Evolutionary conservation across 2,113 vertebrate species (phyloP).

Genomic region (Apteryx mantelli): DNA sequence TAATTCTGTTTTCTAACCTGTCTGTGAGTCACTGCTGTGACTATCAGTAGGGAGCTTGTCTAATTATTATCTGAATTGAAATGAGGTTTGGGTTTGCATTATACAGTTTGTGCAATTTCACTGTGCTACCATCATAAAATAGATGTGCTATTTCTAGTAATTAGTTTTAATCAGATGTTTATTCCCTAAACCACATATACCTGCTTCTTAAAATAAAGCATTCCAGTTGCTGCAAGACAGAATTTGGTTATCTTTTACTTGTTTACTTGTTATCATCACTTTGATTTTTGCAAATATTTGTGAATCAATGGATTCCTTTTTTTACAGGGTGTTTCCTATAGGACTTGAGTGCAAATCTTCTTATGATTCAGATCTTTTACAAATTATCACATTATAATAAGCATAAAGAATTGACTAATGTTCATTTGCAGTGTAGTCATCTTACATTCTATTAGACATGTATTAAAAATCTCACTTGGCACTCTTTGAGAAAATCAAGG

Average conservation of each 20-base stretch:
- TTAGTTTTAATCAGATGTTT: slow-evolving; percentile 6
- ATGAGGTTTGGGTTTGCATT: background rate
- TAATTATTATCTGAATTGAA: slow-evolving; percentile 30
- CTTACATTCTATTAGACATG: background rate
- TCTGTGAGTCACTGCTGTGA: background rate
- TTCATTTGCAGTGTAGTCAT: background rate
- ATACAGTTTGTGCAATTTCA: background rate
- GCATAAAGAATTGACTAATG: background rate
- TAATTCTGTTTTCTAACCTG: background rate
- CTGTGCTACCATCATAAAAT: background rate
- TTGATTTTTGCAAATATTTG: background rate
- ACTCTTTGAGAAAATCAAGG: background rate
- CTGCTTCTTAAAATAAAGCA: background rate
- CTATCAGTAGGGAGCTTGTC: background rate
- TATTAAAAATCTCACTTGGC: slow-evolving; percentile 20
- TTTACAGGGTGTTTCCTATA: background rate
- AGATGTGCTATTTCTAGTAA: background rate
- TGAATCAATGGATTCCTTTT: background rate
- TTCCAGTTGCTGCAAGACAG: background rate
- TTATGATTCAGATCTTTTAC: background rate
- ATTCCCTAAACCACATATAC: background rate
- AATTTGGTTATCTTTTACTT: background rate
- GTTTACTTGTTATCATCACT: background rate
- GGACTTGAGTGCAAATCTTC: background rate
- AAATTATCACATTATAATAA: background rate